Evolutionary conservation across 1,140 invertebrate species (phyloP), one percentile per base, ranked within the genome.

Genomic region (Archivesica marissinica): DNA sequence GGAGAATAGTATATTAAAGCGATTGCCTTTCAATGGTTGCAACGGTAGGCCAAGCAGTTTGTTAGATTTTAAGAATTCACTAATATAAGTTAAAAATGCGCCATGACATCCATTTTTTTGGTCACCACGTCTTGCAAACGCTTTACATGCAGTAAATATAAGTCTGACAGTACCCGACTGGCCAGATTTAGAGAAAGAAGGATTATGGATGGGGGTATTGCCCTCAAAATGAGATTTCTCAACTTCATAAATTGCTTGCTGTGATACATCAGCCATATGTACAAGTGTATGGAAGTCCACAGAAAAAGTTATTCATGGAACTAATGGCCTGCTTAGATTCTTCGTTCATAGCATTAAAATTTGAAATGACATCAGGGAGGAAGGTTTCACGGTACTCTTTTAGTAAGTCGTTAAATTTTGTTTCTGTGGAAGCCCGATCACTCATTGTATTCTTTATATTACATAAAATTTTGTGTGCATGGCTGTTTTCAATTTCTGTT

Each of bases 241-340:
- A 28, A 79, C n/a, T 0, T 84, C 30, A 11, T 11, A 35, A 23
- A 87, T 23, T 20, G 64, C 25, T 47, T 78, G 52, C 20, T 87
- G 44, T 1, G 56, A 44, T 15, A 38, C 50, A 33, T 88, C 83
- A 76, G 77, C 86, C 54, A 88, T 61, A 30, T 77, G 33, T 11
- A 86, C 76, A 25, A 86, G 66, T 41, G 61, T 28, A 81, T 88
- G 83, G 1, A n/a, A 88, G 74, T 23, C 79, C 79, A 82, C 44
- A 82, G 20, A 82, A 82, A 56, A 70, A 72, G 20, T 72, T 81
- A 30, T 77, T 83, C 83, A 86, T 68, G 17, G 33, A 7, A 9
- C 0, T 23, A n/a, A 33, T 4, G n/a, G 44, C 28, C 15, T 68
- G 56, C n/a, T 79, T 3, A 2, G 23, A 41, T 28, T 80, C 44